These are phyloP conservation scores for Mesorhabditis spiculigera DNA, from an alignment of 2,888 invertebrate genomes.

Conservation along the genomic window DNA sequence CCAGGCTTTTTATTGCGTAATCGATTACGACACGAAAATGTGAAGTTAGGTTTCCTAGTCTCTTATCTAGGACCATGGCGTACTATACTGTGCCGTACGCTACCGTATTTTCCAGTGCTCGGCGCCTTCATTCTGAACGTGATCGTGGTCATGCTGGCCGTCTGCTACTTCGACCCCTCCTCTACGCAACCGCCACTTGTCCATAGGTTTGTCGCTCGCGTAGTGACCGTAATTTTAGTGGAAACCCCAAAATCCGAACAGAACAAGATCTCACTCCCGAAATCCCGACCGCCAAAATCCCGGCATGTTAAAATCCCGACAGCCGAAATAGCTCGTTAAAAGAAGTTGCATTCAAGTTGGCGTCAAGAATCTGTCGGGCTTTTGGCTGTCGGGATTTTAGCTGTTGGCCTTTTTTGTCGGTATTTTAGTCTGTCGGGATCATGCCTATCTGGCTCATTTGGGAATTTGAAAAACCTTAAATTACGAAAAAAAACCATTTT, in stretches of 20 bases:
- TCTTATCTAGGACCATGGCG: no score
- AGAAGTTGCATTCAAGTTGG: no score
- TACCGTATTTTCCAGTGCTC: not conserved
- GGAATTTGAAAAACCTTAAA: not conserved
- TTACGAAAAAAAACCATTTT: not conserved
- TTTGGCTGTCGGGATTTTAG: not conserved
- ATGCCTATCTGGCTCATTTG: not conserved
- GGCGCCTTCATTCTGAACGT: constrained; percentile 4
- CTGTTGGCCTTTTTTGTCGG: not conserved
- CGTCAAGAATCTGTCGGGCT: no score
- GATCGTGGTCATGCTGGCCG: constrained; percentile 3
- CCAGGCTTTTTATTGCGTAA: no score
- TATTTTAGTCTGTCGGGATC: not conserved
- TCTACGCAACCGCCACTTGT: not conserved
- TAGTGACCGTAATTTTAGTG: not conserved
- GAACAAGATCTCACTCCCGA: not conserved
- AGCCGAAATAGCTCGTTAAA: no score
- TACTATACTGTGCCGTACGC: no score
- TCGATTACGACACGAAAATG: no score
- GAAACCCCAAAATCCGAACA: not conserved
- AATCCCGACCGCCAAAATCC: no score
- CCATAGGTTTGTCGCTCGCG: not conserved
- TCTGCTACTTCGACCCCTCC: constrained; percentile 1
- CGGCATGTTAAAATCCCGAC: no score
- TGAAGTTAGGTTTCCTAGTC: no score